Conservation (phyloP, 2,113 vertebrate genomes). For the Tichodroma muraria region DNA sequence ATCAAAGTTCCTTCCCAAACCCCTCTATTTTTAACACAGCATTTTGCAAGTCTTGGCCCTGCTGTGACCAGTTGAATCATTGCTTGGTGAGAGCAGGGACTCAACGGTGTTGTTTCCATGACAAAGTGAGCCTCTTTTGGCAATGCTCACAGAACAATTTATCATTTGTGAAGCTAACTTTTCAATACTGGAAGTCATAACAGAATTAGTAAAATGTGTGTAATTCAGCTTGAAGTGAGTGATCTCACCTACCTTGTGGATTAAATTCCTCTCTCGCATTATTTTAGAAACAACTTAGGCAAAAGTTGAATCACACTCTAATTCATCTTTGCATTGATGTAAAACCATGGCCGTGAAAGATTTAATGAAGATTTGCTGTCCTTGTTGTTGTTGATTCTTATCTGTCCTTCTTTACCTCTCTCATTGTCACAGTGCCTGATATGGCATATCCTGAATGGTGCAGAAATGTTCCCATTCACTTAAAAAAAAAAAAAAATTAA, state of each 20-base stretch:
- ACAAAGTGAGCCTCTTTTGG: neutral
- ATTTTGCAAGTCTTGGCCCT: neutral
- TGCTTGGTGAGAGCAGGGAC: neutral
- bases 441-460: neutral
- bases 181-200: neutral
- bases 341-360: neutral
- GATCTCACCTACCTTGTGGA: neutral
- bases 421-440: neutral
- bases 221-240: neutral
- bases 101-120: neutral
- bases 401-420: neutral
- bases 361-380: neutral
- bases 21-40: neutral
- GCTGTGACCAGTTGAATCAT: neutral
- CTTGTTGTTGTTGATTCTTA: neutral
- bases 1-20: neutral
- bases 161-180: neutral
- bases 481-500: neutral
- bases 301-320: neutral
- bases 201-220: neutral
- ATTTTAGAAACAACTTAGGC: neutral
- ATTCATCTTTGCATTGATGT: neutral
- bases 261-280: neutral
- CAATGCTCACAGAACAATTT: neutral
- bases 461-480: neutral